Percentiles rank a stretch among this genome's conserved stretches.
Conservation (phyloP, 2,113 vertebrate species). For the Strix aluco region DNA sequence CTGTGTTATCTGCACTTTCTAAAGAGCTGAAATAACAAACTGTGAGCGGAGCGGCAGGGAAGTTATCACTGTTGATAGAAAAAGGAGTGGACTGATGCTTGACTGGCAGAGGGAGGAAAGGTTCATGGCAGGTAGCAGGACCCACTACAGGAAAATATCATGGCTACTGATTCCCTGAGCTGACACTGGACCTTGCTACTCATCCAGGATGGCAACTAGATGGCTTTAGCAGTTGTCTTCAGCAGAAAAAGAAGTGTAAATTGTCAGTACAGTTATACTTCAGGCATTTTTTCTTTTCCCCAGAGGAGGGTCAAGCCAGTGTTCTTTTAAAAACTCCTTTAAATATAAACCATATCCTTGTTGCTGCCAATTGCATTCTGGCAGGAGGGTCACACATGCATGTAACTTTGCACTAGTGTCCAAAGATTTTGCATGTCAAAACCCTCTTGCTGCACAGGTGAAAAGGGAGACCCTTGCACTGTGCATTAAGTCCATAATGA, state of each 20-base stretch:
- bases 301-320: background rate
- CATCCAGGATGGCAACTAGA: background rate
- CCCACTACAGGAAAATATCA: background rate
- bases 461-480: background rate
- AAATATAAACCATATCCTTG: background rate
- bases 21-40: background rate
- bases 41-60: background rate
- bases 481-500: background rate
- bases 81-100: background rate
- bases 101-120: background rate
- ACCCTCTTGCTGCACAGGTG: background rate
- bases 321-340: background rate
- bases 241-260: background rate
- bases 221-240: background rate
- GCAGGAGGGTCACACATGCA: background rate
- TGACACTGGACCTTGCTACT: background rate
- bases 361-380: background rate
- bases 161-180: background rate
- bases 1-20: accelerated
- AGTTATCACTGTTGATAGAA: background rate
- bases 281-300: background rate
- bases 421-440: background rate
- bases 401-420: background rate
- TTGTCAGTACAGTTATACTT: background rate
- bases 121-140: background rate